Base-by-base conservation (phyloP, 2,113 vertebrate genomes). In the Ammospiza nelsoni region DNA sequence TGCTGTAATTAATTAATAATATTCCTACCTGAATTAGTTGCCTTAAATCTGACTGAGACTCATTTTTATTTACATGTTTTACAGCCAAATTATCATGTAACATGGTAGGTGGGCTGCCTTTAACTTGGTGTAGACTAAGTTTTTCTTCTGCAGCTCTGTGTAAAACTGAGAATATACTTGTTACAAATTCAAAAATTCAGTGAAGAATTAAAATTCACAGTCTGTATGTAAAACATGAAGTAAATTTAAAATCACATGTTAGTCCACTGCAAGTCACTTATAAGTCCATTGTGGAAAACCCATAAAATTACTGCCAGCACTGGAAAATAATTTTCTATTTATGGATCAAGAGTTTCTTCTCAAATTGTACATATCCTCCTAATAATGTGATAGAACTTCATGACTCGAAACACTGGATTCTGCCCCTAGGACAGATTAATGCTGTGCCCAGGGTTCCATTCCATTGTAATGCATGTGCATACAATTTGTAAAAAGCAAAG, bases 361-460 rank as follows among this genome's bases (percentile, higher is more conserved):
- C 33, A 77, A 52, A 74, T 31, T 58, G 6, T 8, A 15, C 19
- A n/a, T 66, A 16, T 3, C 39, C 54, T 72, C 25, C n/a, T 33
- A 77, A 86, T 3, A 63, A 44, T 23, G 11, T 13, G 18, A 35
- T 49, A 37, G 62, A 79, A 84, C 33, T 48, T 43, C 39, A 25
- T 7, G n/a, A 13, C 7, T 29, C 1, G 0, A 71, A 81, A 39
- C 8, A 4, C 6, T 8, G 1, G 5, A 23, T 75, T 79, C 8
- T 66, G 17, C 5, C 19, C 9, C 14, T 37, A 9, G 14, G 46
- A n/a, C 0, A 0, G 16, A 73, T 19, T 35, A 89, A 69, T 0
- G 0, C 3, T 5, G 8, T 49, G 37, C 31, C 9, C 72, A 76
- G 52, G 10, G 17, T 25, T 67, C 25, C 21, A 31, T 43, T 29